Evolutionary conservation across 2,888 invertebrate species (phyloP), one percentile per base, ranked within the genome.

Genomic region (Troilus luridus): DNA sequence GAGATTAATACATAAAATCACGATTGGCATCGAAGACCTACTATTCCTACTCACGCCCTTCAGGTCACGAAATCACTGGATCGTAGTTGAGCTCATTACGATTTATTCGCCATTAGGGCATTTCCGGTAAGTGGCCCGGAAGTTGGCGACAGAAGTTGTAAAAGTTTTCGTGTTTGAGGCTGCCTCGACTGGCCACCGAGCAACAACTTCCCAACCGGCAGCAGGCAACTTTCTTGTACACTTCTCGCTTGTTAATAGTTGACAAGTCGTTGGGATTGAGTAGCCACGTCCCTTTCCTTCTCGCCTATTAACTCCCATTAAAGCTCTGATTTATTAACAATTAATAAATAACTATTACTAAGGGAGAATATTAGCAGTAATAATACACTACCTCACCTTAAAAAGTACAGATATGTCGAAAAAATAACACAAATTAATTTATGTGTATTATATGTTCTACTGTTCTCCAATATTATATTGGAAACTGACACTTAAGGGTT

Each of bases 111-210:
- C 72, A 72, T 72, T 72, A 72, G 72, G 72, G 72, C 27, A 72
- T 72, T 72, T 72, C 72, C 72, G 27, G 72, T 72, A 72, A 72
- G 72, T 72, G 72, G 72, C 72, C 72, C 24, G 14, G 72, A 72
- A 72, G 72, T 72, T 72, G 72, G 72, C 14, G 72, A 72, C 72
- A 27, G 72, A 72, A 72, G 27, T 72, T 24, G 72, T 85, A 85
- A 85, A 85, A 85, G 81, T 85, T 85, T 85, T 85, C 81, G 56
- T 85, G 81, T 85, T 85, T 85, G 81, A 85, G 81, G 81, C 41
- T 11, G 56, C 21, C 21, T 11, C n/a, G 81, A 56, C 81, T 21
- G 81, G 72, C 72, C 27, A 72, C 14, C 27, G 27, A 72, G 72
- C 72, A 14, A 72, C 27, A 72, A 72, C 72, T 72, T 72, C 27